A percentile compares a stretch with the other conserved stretches of the same genome.
Conservation (phyloP, 2,797 vertebrate genomes). For the Notolabrus celidotus region DNA sequence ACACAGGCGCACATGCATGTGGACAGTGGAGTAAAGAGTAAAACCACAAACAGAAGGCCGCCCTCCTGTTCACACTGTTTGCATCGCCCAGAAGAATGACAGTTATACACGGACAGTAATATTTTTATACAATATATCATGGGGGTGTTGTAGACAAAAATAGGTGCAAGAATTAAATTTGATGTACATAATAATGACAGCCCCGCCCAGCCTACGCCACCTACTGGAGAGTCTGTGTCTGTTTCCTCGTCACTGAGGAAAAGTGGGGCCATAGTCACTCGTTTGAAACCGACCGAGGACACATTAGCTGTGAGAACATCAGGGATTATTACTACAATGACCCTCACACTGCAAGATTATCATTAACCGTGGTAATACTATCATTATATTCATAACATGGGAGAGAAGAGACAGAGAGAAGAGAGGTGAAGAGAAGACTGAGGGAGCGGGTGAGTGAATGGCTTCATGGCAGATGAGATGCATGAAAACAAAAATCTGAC, state of each 20-base stretch:
- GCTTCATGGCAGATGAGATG: conserved; percentile 76
- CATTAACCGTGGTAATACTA: conserved; percentile 81
- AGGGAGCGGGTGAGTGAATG: conserved; percentile 61
- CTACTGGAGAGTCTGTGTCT: conserved; percentile 59
- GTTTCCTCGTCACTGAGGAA: conserved; percentile 43
- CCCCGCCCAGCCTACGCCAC: conserved; percentile 44
- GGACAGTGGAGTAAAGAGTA: conserved; percentile 53
- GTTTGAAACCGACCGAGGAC: conserved; percentile 56
- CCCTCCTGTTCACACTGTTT: conserved; percentile 52
- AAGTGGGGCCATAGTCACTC: conserved; percentile 41
- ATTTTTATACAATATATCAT: conserved; percentile 78
- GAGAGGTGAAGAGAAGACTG: conserved; percentile 47
- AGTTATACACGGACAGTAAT: conserved; percentile 70
- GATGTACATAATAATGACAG: conserved; percentile 66
- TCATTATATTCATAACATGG: conserved; percentile 69
- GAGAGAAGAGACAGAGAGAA: conserved; percentile 37
- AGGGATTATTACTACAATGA: conserved; percentile 70
- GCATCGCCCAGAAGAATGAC: conserved; percentile 63
- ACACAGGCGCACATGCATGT: conserved; percentile 64
- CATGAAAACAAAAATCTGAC: conserved; percentile 62
- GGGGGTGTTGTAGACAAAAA: conserved; percentile 55
- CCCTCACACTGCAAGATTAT: conserved; percentile 73
- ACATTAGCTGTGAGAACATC: conserved; percentile 61
- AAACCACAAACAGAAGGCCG: conserved; percentile 56
- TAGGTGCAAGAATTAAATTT: conserved; percentile 67